Base-by-base conservation (phyloP, 1,140 invertebrate genomes). In the Panagrolaimus sp. region DNA sequence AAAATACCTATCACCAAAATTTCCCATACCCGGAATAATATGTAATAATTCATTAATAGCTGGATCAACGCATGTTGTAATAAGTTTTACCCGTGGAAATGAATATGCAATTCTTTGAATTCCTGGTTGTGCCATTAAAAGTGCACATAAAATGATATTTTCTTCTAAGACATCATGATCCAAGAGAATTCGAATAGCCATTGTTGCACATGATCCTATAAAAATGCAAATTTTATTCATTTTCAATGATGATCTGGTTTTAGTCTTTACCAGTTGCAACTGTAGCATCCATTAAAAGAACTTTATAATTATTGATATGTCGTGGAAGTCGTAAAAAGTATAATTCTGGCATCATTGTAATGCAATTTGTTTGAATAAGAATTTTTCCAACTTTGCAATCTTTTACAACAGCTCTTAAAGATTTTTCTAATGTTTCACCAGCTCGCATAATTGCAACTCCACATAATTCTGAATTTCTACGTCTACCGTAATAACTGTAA, bases 391-490 rank as follows among this genome's bases (percentile, higher is more conserved):
- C 92, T 63, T 93, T 88, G 71, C 96, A 94, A 83, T 98, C 92
- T 84, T 98, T 97, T 81, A 93, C 93, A 2, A 98, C 94, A 84
- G 96, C 94, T 83, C 92, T 90, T 0, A 99, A 89, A 15, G 95
- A 93, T 84, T 96, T 94, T 84, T 98, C 96, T 93, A 99, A 96
- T 0, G 94, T 97, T 86, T 98, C 95, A 0, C 96, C 89, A n/a
- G 86, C 85, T 67, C 86, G 75, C 55, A 98, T 86, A 75, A 98
- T 97, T 0, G 93, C 94, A 4, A 98, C 94, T 15, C 96, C 96
- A 85, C 94, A 98, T 68, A 76, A 55, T 85, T 87, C 74, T 15
- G 67, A 66, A 63, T 58, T 65, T 48, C 64, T 67, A 17, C 70
- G 62, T 17, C 67, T 52, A 4, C 78, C 78, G 12, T 52, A 46